Evolutionary conservation across 2,888 invertebrate genomes (phyloP), one percentile per base, ranked within the genome.

Genomic region (Hyles lineata): DNA sequence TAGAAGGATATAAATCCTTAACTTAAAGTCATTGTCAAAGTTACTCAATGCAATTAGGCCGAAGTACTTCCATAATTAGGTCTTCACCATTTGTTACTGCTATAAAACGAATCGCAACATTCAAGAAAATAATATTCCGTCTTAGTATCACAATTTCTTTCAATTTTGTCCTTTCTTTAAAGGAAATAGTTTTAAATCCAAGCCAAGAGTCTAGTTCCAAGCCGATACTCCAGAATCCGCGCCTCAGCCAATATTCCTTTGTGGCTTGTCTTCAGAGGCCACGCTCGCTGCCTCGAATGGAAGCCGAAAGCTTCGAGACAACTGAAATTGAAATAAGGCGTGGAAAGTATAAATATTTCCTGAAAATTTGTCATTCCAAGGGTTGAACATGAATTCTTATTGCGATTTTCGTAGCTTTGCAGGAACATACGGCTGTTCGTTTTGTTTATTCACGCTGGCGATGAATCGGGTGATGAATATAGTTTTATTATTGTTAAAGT

Each of bases 291-390:
- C n/a, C n/a, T 55, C n/a, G 61, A 70, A 70, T 35, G 23, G 29
- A 23, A 59, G 58, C n/a, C 19, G 21, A 63, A 62, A 71, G 61
- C 61, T 55, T 52, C 52, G 50, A 63, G 35, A 72, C 50, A 43
- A 35, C 29, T 55, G 63, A 72, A 63, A 55, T 71, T 60, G 60
- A 71, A 71, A 43, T 61, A 43, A 25, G 35, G 59, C 43, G 62
- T 62, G 62, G 55, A 55, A 58, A 19, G 55, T 67, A 76, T 81
- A 76, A 80, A 78, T 77, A 79, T 78, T 79, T 78, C 77, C 76
- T 29, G 78, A 78, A 81, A 83, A 81, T 83, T 85, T 84, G 83
- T 83, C 82, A 85, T 84, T 81, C 82, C 76, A 75, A 81, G 77
- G 78, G 79, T 78, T 82, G 78, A 77, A 80, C 80, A 80, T 77